phyloP scores from a whole-genome alignment of 2,797 vertebrate species.

The Antrozous pallidus region DNA sequence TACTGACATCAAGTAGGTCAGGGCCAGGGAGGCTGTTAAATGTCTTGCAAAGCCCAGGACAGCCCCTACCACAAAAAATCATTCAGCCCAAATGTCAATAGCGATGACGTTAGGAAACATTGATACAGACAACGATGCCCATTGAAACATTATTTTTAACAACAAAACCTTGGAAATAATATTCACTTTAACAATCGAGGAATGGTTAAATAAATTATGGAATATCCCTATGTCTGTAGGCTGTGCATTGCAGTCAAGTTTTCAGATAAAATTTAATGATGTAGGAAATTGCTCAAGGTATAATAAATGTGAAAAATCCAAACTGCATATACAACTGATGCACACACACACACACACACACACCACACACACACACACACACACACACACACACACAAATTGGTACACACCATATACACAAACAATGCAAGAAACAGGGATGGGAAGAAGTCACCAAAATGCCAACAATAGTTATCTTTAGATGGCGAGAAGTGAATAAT shows the following conservation, averaged over 20 bases:
- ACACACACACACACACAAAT: background rate
- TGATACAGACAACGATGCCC: background rate
- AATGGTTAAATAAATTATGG: background rate
- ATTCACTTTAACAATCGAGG: background rate
- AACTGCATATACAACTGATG: background rate
- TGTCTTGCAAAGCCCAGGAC: background rate
- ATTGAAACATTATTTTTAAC: background rate
- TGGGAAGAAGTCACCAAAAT: background rate
- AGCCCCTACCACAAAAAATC: background rate
- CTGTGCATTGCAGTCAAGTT: background rate
- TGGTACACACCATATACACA: background rate
- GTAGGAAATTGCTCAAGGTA: background rate
- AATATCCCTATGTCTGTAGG: background rate
- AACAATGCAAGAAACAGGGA: background rate
- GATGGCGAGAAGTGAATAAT: background rate
- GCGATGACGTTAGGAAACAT: background rate
- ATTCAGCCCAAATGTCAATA: background rate
- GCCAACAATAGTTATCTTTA: background rate
- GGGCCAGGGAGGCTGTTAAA: background rate
- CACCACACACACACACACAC: background rate
- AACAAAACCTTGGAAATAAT: constrained; percentile 15
- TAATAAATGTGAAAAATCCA: background rate
- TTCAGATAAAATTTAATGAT: background rate
- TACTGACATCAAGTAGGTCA: background rate
- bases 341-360: accelerated